Percentiles rank a stretch among this genome's conserved stretches.
Conservation (phyloP, 2,888 invertebrate genomes). For the Strigamia maritima region DNA sequence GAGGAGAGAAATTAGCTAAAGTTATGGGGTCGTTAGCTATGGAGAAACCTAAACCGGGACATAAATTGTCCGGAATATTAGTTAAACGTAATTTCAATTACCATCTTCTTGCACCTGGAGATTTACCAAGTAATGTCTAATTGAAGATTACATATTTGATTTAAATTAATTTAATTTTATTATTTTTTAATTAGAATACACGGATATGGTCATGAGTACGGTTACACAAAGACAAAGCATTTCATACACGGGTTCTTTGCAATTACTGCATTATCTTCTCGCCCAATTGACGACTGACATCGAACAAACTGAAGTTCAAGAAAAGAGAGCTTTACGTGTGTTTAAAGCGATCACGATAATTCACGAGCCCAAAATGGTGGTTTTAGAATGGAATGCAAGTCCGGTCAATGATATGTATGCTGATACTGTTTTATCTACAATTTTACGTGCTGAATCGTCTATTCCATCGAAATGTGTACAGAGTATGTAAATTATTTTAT, state of each 20-base stretch:
- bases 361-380: slow-evolving; percentile 75
- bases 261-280: slow-evolving; percentile 52
- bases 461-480: not conserved
- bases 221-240: slow-evolving; percentile 90
- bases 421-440: slow-evolving; percentile 84
- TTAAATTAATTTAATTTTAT: not conserved
- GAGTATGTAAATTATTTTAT: too few species aligned
- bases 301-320: slow-evolving; percentile 62
- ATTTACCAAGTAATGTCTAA: slow-evolving; percentile 69
- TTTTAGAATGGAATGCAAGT: slow-evolving; percentile 91
- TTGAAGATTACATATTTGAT: not conserved
- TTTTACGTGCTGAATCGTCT: slow-evolving; percentile 75
- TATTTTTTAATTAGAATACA: slow-evolving; percentile 67
- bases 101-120: slow-evolving; percentile 84
- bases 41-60: slow-evolving; percentile 72
- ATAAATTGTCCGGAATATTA: slow-evolving; percentile 82
- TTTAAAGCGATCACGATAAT: slow-evolving; percentile 79
- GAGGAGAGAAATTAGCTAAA: slow-evolving; percentile 98
- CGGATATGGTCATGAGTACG: slow-evolving; percentile 89
- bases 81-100: slow-evolving; percentile 98
- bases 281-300: slow-evolving; percentile 56
- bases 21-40: slow-evolving; percentile 91
- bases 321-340: slow-evolving; percentile 68
- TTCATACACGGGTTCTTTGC: slow-evolving; percentile 73
- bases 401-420: slow-evolving; percentile 98